Evolutionary conservation across 2,113 vertebrate genomes (phyloP).

Genomic region (Eleginops maclovinus): DNA sequence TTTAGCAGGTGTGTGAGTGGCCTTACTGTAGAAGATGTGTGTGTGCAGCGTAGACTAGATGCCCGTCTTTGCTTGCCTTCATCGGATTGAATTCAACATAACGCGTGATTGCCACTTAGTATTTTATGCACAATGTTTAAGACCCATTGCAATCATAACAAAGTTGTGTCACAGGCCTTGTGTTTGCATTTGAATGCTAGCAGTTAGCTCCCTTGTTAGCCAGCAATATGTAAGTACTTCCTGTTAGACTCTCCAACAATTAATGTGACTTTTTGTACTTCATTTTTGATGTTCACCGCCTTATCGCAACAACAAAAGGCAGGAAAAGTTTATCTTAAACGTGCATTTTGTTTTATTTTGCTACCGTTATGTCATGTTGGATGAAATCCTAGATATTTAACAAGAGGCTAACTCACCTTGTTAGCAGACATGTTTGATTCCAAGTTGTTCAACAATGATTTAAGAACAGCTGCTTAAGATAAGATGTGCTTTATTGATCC

Average conservation of each 20-base stretch:
- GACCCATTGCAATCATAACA: background rate
- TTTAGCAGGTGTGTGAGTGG: too few species aligned
- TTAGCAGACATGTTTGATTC: background rate
- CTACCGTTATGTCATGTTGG: background rate
- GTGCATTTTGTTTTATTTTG: too few species aligned
- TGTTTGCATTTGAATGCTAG: background rate
- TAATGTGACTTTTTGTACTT: background rate
- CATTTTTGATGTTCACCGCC: background rate
- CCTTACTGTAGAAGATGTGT: too few species aligned
- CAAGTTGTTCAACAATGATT: background rate
- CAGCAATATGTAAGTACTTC: background rate
- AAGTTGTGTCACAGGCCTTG: background rate
- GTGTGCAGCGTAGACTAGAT: too few species aligned
- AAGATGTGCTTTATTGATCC: too few species aligned
- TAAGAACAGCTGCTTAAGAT: background rate
- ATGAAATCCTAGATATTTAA: background rate
- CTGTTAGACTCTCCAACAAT: background rate
- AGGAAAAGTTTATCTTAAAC: too few species aligned
- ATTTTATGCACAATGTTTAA: too few species aligned
- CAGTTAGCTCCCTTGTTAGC: background rate
- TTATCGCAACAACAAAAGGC: too few species aligned
- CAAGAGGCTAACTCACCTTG: too few species aligned
- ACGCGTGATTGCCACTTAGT: too few species aligned
- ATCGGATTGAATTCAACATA: too few species aligned
- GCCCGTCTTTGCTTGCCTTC: too few species aligned